Evolutionary conservation across 2,888 invertebrate species (phyloP), one percentile per base, ranked within the genome.

Genomic region (Tiliacea aurago): DNA sequence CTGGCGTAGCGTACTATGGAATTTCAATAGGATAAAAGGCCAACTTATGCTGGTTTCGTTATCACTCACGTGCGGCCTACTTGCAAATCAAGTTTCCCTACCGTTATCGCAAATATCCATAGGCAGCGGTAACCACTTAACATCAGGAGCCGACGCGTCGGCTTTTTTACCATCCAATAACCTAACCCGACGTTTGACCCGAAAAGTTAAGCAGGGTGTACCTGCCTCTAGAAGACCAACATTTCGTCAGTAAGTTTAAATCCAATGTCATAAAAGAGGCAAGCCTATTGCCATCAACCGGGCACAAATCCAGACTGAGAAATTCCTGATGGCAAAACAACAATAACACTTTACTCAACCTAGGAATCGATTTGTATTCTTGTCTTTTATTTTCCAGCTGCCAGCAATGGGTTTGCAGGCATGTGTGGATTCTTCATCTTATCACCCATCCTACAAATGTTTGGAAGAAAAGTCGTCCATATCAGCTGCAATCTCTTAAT

Each of bases 401-500:
- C 91, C 10, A 79, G 81, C 45, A 84, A 86, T n/a, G 92, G 92
- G 3, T 23, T 92, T 13, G 78, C 90, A 0, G 91, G 91, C 0
- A 49, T 88, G 13, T 5, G 88, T 3, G 92, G 92, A 6, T 89
- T 88, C 47, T 73, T 89, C 20, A 75, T 90, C 1, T 56, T 90
- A 5, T 86, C 91, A 9, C 86, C 89, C 1, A 74, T 92, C 1
- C 82, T 93, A 73, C 89, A 92, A 83, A 73, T 73, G 0, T 80
- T 82, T 9, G 93, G 93, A 10, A 85, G 93, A 70, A 92, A 87
- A 80, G 37, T 79, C 2, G 86, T 86, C 0, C 80, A 87, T 47
- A 84, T 89, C 5, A 33, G 65, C 45, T 59, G 86, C 13, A 88
- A 88, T 55, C 0, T 72, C 0, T 55, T 81, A 3, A 62, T 83